Conservation (phyloP, 2,113 vertebrate genomes). For the Aspidoscelis tigris region DNA sequence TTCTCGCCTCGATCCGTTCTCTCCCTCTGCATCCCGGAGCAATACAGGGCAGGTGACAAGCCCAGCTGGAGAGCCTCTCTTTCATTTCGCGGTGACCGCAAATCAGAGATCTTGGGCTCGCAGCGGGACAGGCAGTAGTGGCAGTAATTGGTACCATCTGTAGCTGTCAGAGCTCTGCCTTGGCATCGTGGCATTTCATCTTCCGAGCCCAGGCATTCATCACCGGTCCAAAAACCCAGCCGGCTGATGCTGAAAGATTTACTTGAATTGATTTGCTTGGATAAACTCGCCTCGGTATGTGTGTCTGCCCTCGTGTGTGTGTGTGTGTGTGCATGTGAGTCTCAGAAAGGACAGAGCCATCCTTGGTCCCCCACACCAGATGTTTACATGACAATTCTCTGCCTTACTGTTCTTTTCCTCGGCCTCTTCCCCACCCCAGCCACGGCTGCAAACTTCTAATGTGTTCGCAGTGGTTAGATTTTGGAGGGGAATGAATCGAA, state of each 20-base stretch:
- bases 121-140: slow-evolving; percentile 82
- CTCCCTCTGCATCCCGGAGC: slow-evolving; percentile 58
- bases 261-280: slow-evolving; percentile 89
- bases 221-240: slow-evolving; percentile 81
- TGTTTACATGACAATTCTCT: slow-evolving; percentile 77
- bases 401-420: slow-evolving; percentile 48
- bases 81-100: slow-evolving; percentile 81
- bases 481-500: slow-evolving; percentile 65
- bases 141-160: slow-evolving; percentile 91
- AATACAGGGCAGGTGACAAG: slow-evolving; percentile 79
- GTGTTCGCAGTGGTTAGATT: slow-evolving; percentile 69
- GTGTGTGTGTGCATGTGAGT: slow-evolving; percentile 49
- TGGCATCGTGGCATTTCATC: slow-evolving; percentile 83
- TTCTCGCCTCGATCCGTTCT: slow-evolving; percentile 30
- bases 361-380: slow-evolving; percentile 65
- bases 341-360: slow-evolving; percentile 71
- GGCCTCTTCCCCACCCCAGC: slow-evolving; percentile 33
- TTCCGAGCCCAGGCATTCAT: slow-evolving; percentile 84
- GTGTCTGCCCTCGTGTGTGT: too few relatives aligned
- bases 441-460: slow-evolving; percentile 52
- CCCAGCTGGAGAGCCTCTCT: slow-evolving; percentile 80
- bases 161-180: slow-evolving; percentile 83
- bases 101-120: slow-evolving; percentile 83
- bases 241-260: slow-evolving; percentile 87
- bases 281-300: slow-evolving; percentile 70